phyloP scores from a whole-genome alignment of 1,140 invertebrate species.

The Drosophila tropicalis region DNA sequence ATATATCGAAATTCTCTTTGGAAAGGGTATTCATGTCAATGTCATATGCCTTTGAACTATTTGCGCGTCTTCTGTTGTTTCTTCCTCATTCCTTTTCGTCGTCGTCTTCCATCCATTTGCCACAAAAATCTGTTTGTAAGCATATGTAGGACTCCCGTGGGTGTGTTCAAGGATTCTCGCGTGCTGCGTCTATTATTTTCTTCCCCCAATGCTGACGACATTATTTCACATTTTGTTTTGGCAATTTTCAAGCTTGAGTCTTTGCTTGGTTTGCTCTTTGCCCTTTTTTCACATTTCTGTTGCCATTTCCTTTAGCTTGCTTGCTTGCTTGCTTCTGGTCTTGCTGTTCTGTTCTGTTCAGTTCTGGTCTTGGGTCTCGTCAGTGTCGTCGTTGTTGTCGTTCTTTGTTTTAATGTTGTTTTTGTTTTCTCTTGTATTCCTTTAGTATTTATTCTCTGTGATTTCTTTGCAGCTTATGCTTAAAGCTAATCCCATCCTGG shows the following conservation, averaged over 20 bases:
- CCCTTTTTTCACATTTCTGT: constrained; percentile 52
- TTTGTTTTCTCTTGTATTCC: constrained; percentile 1
- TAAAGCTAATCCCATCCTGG: constrained; percentile 10
- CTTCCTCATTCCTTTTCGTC: not conserved
- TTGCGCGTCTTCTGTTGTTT: not conserved
- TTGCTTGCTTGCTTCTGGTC: constrained; percentile 21
- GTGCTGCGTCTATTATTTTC: constrained; percentile 47
- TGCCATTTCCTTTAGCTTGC: constrained; percentile 40
- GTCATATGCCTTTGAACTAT: not conserved
- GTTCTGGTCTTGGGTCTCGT: constrained; percentile 6
- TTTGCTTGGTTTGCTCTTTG: constrained; percentile 39
- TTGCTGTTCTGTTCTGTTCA: not conserved
- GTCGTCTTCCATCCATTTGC: constrained; percentile 3
- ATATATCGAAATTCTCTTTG: not conserved
- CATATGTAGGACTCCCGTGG: constrained; percentile 22
- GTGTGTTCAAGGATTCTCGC: constrained; percentile 53
- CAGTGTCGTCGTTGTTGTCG: not conserved
- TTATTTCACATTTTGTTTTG: constrained; percentile 60
- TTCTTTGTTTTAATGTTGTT: constrained; percentile 7
- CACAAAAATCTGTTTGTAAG: constrained; percentile 16
- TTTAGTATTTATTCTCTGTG: constrained; percentile 10
- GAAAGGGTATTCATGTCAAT: not conserved
- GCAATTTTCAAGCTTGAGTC: constrained; percentile 44
- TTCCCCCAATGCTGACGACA: constrained; percentile 47
- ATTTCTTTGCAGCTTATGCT: constrained; percentile 10